A percentile compares a stretch with the other conserved stretches of the same genome.
Conservation (phyloP, 2,888 invertebrate species). For the Colletes collaris region DNA sequence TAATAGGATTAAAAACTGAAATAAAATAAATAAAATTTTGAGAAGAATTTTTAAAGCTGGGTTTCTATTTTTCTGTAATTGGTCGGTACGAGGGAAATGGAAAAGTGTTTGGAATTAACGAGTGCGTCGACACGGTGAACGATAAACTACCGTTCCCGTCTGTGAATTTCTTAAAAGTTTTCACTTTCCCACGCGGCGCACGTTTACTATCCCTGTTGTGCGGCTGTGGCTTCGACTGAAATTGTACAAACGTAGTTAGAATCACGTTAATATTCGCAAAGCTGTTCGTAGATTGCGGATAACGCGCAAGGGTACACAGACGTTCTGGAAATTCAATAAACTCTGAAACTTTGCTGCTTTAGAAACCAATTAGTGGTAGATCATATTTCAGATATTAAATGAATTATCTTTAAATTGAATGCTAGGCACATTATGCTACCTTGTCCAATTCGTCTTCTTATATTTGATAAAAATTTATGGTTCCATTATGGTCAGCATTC, state of each 20-base stretch:
- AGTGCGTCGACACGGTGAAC: not conserved
- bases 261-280: slow-evolving; percentile 17
- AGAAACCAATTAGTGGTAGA: not conserved
- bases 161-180: slow-evolving; percentile 23
- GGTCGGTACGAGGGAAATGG: too few relatives aligned
- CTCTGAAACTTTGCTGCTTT: not conserved
- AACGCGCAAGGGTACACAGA: slow-evolving; percentile 3
- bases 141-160: slow-evolving; percentile 9
- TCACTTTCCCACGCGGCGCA: slow-evolving; percentile 31
- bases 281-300: not conserved
- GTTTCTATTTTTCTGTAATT: too few relatives aligned
- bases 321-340: not conserved
- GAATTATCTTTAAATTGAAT: too few relatives aligned
- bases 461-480: too few relatives aligned
- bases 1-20: too few relatives aligned
- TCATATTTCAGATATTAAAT: too few relatives aligned
- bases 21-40: too few relatives aligned
- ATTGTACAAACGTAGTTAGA: slow-evolving; percentile 25
- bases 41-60: too few relatives aligned
- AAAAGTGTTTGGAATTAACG: too few relatives aligned
- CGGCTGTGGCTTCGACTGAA: slow-evolving; percentile 15
- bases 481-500: too few relatives aligned
- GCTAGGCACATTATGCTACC: too few relatives aligned
- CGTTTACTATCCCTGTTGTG: not conserved
- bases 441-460: too few relatives aligned